phyloP scores from a whole-genome alignment of 2,797 vertebrate species.

The Morelia viridis region DNA sequence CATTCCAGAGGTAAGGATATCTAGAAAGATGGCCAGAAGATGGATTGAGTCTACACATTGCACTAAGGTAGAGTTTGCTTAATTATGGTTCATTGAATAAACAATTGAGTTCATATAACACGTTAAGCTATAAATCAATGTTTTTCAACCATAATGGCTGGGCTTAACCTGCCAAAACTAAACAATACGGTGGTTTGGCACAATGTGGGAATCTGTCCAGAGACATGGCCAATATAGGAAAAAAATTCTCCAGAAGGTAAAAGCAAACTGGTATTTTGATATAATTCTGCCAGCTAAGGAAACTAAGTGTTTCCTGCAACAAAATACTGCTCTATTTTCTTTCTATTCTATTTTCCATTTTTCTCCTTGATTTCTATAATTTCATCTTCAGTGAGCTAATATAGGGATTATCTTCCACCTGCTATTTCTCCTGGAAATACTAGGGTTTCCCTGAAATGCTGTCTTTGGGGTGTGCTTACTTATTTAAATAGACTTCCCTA shows the following conservation, averaged over 20 bases:
- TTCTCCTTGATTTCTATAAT: not conserved
- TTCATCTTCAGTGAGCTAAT: not conserved
- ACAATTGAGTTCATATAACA: too few relatives aligned
- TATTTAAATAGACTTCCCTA: not conserved
- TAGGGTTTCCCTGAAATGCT: not conserved
- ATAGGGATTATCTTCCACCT: not conserved
- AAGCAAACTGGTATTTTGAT: not conserved
- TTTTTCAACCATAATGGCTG: too few relatives aligned
- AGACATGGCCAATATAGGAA: not conserved
- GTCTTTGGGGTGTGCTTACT: not conserved
- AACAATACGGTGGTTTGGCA: too few relatives aligned
- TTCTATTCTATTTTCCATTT: not conserved
- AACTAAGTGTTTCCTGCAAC: not conserved
- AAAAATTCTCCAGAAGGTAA: too few relatives aligned
- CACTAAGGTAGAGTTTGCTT: too few relatives aligned
- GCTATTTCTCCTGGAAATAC: not conserved
- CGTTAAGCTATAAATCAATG: too few relatives aligned
- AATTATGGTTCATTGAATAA: too few relatives aligned
- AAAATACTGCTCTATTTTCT: not conserved
- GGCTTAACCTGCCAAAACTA: too few relatives aligned
- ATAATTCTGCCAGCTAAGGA: not conserved
- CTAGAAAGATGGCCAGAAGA: too few relatives aligned
- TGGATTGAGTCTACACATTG: too few relatives aligned
- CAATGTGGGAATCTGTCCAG: too few relatives aligned
- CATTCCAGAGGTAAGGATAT: too few relatives aligned